These are phyloP conservation scores for Callinectes sapidus DNA, from an alignment of 2,888 invertebrate species.

Conservation along the genomic window DNA sequence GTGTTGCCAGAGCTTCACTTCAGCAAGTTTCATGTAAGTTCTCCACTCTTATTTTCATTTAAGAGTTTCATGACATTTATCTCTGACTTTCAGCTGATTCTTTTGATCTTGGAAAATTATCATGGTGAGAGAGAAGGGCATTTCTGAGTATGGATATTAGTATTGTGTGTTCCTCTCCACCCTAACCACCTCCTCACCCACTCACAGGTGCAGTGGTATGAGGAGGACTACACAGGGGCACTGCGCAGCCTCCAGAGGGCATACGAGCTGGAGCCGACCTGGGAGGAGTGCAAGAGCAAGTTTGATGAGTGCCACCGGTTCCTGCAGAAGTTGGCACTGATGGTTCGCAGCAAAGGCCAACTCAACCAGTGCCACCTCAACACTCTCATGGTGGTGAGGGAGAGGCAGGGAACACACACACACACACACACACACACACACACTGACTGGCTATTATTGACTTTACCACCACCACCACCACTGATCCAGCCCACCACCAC, in stretches of 20 bases:
- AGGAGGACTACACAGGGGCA: slow-evolving; percentile 85
- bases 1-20: slow-evolving; percentile 88
- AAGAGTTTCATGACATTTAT: too few relatives aligned
- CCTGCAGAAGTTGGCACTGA: slow-evolving; percentile 79
- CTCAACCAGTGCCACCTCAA: slow-evolving; percentile 76
- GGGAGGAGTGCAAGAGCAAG: slow-evolving; percentile 83
- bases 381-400: slow-evolving; percentile 74
- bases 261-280: slow-evolving; percentile 84
- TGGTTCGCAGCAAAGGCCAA: slow-evolving; percentile 76
- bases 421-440: neutral
- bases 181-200: too few relatives aligned
- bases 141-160: too few relatives aligned
- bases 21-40: slow-evolving; percentile 88
- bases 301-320: slow-evolving; percentile 82
- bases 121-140: too few relatives aligned
- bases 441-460: neutral
- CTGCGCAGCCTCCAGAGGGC: slow-evolving; percentile 84
- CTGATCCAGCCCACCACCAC: slow-evolving; percentile 48
- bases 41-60: too few relatives aligned
- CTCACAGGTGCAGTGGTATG: slow-evolving; percentile 74
- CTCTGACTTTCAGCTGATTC: too few relatives aligned
- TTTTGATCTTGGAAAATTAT: too few relatives aligned
- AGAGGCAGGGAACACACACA: neutral
- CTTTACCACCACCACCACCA: neutral
- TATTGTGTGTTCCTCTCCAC: neutral